phyloP scores from a whole-genome alignment of 2,113 vertebrate genomes.

The Montifringilla adamsi region DNA sequence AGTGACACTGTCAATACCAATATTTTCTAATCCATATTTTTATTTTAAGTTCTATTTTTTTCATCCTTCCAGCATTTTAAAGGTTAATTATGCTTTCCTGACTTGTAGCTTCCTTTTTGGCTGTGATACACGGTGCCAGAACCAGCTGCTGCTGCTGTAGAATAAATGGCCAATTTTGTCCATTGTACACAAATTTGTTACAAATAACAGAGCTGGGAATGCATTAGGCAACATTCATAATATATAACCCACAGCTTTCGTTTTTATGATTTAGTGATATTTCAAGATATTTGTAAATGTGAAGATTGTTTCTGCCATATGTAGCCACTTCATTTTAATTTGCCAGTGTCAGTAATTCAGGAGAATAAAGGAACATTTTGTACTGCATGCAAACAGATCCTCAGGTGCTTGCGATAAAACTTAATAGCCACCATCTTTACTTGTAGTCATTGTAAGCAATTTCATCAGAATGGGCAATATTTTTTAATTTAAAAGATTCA shows the following conservation, averaged over 20 bases:
- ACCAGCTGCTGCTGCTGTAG: conserved; percentile 79
- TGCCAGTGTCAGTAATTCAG: conserved; percentile 85
- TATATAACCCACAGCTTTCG: conserved; percentile 79
- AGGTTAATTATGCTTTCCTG: conserved; percentile 73
- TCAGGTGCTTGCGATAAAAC: conserved; percentile 83
- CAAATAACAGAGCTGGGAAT: conserved; percentile 80
- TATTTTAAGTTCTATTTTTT: conserved; percentile 18
- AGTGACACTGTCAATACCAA: not conserved
- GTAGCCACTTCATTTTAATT: conserved; percentile 90
- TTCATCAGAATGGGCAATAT: conserved; percentile 85
- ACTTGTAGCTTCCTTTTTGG: conserved; percentile 65
- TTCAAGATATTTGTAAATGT: conserved; percentile 85
- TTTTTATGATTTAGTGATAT: conserved; percentile 85
- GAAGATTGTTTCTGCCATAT: conserved; percentile 83
- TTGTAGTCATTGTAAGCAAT: conserved; percentile 84
- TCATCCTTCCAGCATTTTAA: conserved; percentile 69
- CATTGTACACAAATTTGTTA: conserved; percentile 79
- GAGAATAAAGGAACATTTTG: conserved; percentile 79
- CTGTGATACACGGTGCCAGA: conserved; percentile 66
- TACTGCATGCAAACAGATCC: conserved; percentile 79
- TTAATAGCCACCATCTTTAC: conserved; percentile 85
- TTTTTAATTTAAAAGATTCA: conserved; percentile 86
- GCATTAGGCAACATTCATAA: conserved; percentile 81
- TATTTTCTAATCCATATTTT: not conserved
- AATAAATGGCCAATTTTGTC: conserved; percentile 85